Evolutionary conservation across 2,888 invertebrate genomes (phyloP), one percentile per base, ranked within the genome.

Genomic region (Drosophila fulvimacula): DNA sequence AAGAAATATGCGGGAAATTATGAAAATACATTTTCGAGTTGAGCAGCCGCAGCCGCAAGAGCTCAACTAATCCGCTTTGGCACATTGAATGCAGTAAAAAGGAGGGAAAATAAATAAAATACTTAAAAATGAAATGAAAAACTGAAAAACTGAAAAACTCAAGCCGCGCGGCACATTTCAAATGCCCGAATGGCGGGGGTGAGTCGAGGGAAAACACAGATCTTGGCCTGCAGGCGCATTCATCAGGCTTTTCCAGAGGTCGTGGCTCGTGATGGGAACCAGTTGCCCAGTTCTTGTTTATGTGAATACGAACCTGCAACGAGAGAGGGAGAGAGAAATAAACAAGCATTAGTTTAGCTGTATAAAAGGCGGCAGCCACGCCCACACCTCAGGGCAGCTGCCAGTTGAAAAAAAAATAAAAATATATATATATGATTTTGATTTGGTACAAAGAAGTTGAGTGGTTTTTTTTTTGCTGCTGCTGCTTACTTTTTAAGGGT

Each of bases 231-330:
- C 51, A 34, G 51, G 51, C 34, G 62, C 79, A 78, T 78, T 75
- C 79, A 78, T 78, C 75, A 75, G 77, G 71, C 79, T 78, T 69
- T 75, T 79, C 70, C 67, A 41, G 59, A 62, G 64, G 56, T 76
- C 56, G 62, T 10, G 7, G 27, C 44, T 24, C 51, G 38, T 60
- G 36, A 44, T 60, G 69, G 69, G 60, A 68, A 68, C 60, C 65
- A 65, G 61, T 52, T 55, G 65, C 44, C 59, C 65, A 32, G 41
- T 42, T 61, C 34, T 62, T 46, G 69, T 67, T 69, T 73, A 65
- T 60, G 55, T 87, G 53, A 82, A 85, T 79, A 80, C 79, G 68
- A 77, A 80, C 85, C 85, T 85, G 85, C 72, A 85, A 84, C 5
- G 55, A 70, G 38, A 56, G 56, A 60, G 56, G 66, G 71, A 67